phyloP scores from a whole-genome alignment of 2,797 vertebrate genomes.

The Coluber constrictor region DNA sequence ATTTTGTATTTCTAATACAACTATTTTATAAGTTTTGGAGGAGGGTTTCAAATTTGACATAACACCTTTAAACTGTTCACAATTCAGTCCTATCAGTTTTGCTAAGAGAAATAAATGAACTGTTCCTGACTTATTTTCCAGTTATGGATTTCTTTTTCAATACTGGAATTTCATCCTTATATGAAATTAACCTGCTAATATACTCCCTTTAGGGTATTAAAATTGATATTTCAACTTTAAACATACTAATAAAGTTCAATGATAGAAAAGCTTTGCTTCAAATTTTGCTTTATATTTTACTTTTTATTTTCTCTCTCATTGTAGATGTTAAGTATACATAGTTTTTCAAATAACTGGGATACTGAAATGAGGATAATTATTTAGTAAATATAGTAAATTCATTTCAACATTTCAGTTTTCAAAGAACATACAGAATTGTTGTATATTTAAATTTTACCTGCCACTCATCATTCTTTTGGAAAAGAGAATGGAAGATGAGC shows the following conservation, averaged over 20 bases:
- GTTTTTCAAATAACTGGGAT: neutral
- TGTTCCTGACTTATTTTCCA: neutral
- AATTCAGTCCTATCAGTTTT: neutral
- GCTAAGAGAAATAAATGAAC: neutral
- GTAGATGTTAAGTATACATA: neutral
- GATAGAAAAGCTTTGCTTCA: neutral
- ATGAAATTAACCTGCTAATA: neutral
- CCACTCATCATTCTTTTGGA: neutral
- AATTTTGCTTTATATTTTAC: neutral
- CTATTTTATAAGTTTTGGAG: neutral
- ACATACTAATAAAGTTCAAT: neutral
- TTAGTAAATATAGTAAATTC: neutral
- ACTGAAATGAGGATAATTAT: neutral
- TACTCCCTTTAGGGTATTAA: neutral
- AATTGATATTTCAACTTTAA: neutral
- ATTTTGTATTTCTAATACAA: neutral
- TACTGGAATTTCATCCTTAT: neutral
- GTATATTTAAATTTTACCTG: neutral
- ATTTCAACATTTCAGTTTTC: neutral
- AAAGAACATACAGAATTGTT: neutral
- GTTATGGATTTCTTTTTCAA: neutral
- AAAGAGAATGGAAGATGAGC: neutral
- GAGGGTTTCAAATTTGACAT: neutral
- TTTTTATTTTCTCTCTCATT: neutral
- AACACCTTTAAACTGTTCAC: neutral